Conservation (phyloP, 2,113 vertebrate genomes). For the Toxotes chatareus region DNA sequence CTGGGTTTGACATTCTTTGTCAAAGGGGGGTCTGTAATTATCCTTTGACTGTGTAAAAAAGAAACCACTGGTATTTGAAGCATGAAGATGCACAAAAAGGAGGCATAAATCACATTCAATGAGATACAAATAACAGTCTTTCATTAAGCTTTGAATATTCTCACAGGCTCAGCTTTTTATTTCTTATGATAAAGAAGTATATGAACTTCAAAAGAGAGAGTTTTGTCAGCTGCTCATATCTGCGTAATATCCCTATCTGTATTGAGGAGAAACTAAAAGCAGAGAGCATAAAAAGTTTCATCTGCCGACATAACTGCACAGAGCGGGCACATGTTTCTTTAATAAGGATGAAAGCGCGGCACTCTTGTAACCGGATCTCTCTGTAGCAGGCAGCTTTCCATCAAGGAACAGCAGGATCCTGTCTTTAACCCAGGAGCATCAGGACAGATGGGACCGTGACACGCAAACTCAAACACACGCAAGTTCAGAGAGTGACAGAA, state of each 20-base stretch:
- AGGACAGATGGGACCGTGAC: constrained; percentile 81
- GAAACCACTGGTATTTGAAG: constrained; percentile 33
- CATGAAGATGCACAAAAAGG: constrained; percentile 14
- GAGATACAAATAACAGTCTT: constrained; percentile 5
- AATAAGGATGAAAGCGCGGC: constrained; percentile 86
- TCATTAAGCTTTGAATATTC: neutral
- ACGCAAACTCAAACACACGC: constrained; percentile 72
- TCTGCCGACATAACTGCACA: constrained; percentile 62
- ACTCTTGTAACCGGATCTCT: constrained; percentile 85
- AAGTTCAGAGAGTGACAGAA: constrained; percentile 38
- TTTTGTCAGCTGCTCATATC: neutral
- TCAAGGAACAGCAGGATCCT: constrained; percentile 84
- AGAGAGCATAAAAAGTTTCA: constrained; percentile 42
- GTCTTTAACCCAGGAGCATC: constrained; percentile 80
- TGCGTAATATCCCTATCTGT: constrained; percentile 32
- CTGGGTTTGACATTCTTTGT: constrained; percentile 31
- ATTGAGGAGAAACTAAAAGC: constrained; percentile 32
- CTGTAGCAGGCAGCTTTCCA: constrained; percentile 83
- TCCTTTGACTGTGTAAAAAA: constrained; percentile 33
- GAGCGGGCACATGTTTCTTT: constrained; percentile 83
- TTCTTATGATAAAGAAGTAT: neutral
- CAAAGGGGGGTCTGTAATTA: constrained; percentile 35
- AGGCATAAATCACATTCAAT: neutral
- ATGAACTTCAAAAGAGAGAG: constrained; percentile 10
- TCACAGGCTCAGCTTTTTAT: neutral